Evolutionary conservation across 2,113 vertebrate species (phyloP).

Genomic region (Spilogale gracilis): DNA sequence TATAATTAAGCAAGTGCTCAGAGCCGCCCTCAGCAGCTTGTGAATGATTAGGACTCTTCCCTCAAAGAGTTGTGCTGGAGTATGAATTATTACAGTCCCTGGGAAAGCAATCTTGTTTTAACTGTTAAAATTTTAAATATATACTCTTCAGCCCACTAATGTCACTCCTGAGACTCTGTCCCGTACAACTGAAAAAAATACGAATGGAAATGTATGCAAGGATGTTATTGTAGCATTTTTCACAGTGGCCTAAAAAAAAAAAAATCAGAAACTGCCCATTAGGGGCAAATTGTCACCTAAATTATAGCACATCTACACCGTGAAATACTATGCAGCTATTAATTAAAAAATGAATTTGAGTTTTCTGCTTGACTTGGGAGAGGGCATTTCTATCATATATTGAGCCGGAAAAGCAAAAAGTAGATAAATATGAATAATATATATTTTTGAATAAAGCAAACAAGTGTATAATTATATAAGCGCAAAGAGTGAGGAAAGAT

Average conservation of each 20-base stretch:
- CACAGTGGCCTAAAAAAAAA: not conserved
- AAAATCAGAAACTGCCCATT: not conserved
- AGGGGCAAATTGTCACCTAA: not conserved
- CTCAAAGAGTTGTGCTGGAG: not conserved
- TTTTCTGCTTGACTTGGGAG: not conserved
- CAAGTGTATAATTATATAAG: not conserved
- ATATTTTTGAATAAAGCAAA: not conserved
- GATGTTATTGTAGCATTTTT: not conserved
- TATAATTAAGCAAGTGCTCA: not conserved
- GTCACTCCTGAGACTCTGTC: conserved; percentile 21
- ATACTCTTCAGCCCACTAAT: conserved; percentile 14
- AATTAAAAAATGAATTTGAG: not conserved
- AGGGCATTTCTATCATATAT: not conserved
- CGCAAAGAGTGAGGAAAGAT: not conserved
- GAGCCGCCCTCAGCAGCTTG: not conserved
- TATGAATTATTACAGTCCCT: conserved; percentile 35
- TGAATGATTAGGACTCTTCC: not conserved
- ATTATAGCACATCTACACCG: not conserved
- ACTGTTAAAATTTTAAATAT: conserved; percentile 40
- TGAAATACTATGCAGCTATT: not conserved
- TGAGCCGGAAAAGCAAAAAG: not conserved
- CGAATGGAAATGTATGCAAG: not conserved
- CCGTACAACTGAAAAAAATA: conserved; percentile 22
- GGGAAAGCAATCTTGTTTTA: conserved; percentile 63
- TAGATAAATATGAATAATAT: not conserved